phyloP scores from a whole-genome alignment of 2,797 vertebrate species.

The Carapus acus region DNA sequence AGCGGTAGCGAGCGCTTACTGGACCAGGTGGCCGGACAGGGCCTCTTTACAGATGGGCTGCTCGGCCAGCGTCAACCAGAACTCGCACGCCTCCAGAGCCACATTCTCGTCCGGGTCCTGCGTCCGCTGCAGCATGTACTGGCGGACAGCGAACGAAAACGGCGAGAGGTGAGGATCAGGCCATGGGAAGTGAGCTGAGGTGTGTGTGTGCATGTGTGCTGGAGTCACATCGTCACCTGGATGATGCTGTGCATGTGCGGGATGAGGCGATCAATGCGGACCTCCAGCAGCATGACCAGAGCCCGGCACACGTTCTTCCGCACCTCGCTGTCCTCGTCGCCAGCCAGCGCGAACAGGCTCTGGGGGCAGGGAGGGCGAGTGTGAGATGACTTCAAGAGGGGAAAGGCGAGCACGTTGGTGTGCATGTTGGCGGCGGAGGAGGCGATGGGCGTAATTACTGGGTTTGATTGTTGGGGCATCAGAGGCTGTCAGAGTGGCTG shows the following conservation, averaged over 20 bases:
- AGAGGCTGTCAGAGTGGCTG: too few species aligned
- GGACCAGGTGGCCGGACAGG: conserved; percentile 85
- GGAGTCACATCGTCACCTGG: conserved; percentile 72
- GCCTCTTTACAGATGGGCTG: conserved; percentile 96
- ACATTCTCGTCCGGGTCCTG: conserved; percentile 94
- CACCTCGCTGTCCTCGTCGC: conserved; percentile 90
- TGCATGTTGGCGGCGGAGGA: too few species aligned
- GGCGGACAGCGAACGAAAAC: conserved; percentile 1
- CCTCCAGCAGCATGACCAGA: conserved; percentile 91
- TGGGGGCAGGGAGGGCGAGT: conserved; percentile 37
- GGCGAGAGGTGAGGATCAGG: neutral
- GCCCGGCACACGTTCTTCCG: conserved; percentile 93
- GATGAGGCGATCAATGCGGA: conserved; percentile 90
- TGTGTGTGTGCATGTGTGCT: neutral
- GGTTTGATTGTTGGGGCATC: too few species aligned
- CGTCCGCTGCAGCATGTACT: conserved; percentile 95
- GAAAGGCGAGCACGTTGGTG: too few species aligned
- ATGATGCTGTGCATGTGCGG: conserved; percentile 97
- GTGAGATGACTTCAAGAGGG: neutral
- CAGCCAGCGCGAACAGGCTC: conserved; percentile 89
- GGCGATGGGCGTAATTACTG: neutral
- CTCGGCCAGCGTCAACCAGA: conserved; percentile 92
- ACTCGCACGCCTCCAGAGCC: conserved; percentile 91
- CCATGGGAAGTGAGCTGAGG: neutral
- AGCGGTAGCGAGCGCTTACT: conserved; percentile 75